Conservation (phyloP, 2,797 vertebrate genomes). For the Dallia pectoralis region DNA sequence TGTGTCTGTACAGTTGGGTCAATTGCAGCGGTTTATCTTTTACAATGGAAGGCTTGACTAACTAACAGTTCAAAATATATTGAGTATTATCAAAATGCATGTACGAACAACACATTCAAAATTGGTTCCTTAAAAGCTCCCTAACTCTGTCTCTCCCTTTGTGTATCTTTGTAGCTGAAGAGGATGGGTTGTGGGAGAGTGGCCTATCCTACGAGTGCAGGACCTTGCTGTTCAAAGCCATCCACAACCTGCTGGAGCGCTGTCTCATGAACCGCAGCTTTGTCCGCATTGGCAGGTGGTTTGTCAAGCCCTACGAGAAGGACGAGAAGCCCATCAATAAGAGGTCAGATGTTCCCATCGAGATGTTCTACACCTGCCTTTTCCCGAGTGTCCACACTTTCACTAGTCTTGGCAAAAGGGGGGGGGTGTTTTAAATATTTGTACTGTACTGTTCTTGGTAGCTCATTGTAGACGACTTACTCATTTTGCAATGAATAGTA, state of each 20-base stretch:
- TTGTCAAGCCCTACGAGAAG: slow-evolving; percentile 98
- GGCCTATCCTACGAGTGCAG: slow-evolving; percentile 97
- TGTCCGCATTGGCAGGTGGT: slow-evolving; percentile 97
- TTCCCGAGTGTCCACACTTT: background rate
- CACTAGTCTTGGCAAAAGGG: background rate
- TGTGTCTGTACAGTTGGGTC: no score
- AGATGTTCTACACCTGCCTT: background rate
- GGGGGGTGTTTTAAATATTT: no score
- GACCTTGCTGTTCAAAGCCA: slow-evolving; percentile 96
- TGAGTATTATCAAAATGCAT: no score
- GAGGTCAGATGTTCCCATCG: slow-evolving; percentile 76
- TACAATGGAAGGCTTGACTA: no score
- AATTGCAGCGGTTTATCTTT: no score
- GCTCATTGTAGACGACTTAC: no score
- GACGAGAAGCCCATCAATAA: slow-evolving; percentile 99
- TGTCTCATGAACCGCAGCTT: slow-evolving; percentile 97
- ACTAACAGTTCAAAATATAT: no score
- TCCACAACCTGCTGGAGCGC: slow-evolving; percentile 96
- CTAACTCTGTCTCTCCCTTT: background rate
- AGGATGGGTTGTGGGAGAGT: slow-evolving; percentile 96
- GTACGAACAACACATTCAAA: no score
- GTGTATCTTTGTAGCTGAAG: slow-evolving; percentile 77
- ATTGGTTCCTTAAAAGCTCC: no score
- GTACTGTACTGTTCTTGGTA: no score
- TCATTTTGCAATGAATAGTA: no score